These are phyloP conservation scores for Lasioglossum marginatum DNA, from an alignment of 2,888 invertebrate species.

Conservation along the genomic window DNA sequence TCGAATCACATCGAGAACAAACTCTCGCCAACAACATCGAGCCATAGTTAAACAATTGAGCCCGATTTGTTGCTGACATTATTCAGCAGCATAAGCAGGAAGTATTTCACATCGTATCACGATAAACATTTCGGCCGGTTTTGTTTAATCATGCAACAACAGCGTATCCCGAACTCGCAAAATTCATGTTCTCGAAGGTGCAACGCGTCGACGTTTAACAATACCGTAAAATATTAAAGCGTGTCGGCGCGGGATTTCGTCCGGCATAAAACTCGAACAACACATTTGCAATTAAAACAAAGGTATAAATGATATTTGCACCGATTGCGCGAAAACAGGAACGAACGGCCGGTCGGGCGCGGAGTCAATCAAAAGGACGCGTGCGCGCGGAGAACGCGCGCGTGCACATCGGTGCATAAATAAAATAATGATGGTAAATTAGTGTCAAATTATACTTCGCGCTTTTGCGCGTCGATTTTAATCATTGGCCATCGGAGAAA, in stretches of 20 bases:
- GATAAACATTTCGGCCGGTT: neutral
- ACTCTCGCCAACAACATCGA: neutral
- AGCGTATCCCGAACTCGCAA: neutral
- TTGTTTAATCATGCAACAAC: neutral
- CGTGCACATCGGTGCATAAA: slow-evolving; percentile 11
- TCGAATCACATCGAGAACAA: neutral
- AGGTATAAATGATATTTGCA: slow-evolving; percentile 33
- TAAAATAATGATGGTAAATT: slow-evolving; percentile 31
- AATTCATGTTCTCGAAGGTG: neutral
- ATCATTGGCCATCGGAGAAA: slow-evolving; percentile 19
- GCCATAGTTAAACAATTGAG: neutral
- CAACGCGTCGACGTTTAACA: neutral
- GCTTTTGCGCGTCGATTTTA: slow-evolving; percentile 8
- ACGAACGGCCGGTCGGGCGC: neutral
- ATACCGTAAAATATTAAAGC: neutral
- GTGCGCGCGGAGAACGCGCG: neutral
- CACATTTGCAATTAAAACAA: slow-evolving; percentile 42
- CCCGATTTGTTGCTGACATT: neutral
- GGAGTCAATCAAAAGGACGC: slow-evolving; percentile 31
- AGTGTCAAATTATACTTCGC: slow-evolving; percentile 18
- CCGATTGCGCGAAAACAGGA: neutral
- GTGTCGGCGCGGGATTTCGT: neutral
- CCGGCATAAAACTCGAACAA: neutral
- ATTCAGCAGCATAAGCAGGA: neutral
- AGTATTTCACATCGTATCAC: neutral